These are phyloP conservation scores for Campylomormyrus numenius DNA, from an alignment of 2,113 vertebrate species.

Conservation along the genomic window DNA sequence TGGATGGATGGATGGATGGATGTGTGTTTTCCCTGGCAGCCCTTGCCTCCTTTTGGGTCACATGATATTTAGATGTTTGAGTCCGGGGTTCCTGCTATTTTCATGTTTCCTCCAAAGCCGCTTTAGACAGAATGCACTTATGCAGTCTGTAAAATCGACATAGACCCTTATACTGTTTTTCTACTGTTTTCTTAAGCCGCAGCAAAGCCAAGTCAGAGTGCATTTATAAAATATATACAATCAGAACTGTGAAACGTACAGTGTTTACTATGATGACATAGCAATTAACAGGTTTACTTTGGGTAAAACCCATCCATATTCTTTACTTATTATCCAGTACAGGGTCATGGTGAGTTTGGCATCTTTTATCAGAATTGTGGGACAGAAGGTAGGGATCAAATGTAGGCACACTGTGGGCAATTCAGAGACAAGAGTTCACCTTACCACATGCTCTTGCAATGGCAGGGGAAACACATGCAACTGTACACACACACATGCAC, in stretches of 20 bases:
- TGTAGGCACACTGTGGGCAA: neutral
- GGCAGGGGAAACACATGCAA: neutral
- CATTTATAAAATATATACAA: neutral
- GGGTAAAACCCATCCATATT: neutral
- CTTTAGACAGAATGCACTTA: neutral
- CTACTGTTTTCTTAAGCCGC: neutral
- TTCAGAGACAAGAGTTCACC: neutral
- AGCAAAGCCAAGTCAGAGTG: neutral
- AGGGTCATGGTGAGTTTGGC: neutral
- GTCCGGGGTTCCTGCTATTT: neutral
- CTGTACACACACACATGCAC: neutral
- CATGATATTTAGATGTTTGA: neutral
- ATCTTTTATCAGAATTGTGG: neutral
- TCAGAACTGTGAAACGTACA: neutral
- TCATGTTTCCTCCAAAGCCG: neutral
- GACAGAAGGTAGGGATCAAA: neutral
- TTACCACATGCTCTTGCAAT: neutral
- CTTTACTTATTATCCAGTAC: neutral
- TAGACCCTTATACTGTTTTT: neutral
- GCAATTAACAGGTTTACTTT: neutral
- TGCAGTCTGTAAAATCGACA: neutral
- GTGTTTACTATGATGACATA: neutral
- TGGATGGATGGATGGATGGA: neutral
- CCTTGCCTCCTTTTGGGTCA: neutral
- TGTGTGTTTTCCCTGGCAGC: neutral